Evolutionary conservation across 2,113 vertebrate species (phyloP), one percentile per base, ranked within the genome.

Genomic region (Odontophorus gujanensis): DNA sequence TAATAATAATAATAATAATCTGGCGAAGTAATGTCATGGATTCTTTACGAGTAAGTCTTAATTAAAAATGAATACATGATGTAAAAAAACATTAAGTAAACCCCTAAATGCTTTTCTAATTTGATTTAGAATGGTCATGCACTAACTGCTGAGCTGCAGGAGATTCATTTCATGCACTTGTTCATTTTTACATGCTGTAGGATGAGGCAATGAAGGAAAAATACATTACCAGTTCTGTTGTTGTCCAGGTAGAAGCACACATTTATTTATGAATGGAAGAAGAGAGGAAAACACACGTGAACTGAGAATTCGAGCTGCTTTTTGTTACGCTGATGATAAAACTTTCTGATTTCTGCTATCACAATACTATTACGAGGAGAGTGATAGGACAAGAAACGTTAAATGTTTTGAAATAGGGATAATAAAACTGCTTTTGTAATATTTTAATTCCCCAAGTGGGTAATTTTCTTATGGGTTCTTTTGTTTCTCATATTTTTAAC

Each of bases 81-180:
- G 32, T n/a, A 13, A 6, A 8, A 34, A 82, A 65, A 26, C 2
- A 34, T 11, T 45, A 55, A 3, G 11, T 34, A 75, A 89, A 42
- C 0, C 1, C 6, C 9, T 34, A 59, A 42, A 45, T 0, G 0
- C 16, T 43, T 3, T 45, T 59, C 13, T 4, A 67, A 36, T 34
- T 59, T 53, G 3, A 13, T 73, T 53, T 43, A 50, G 6, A 7
- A 12, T 30, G 11, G 57, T 2, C 0, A 2, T 11, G 25, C 7
- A 7, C 72, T 85, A 36, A 32, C 7, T 50, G 3, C 13, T 81
- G 13, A 55, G 13, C 4, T 47, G 28, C 32, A 55, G 2, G 59
- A 5, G 11, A 55, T 3, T 4, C 17, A 32, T 78, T 63, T 55
- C n/a, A 84, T 28, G 5, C 5, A 21, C 17, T 66, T 75, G 2